A percentile compares a stretch with the other conserved stretches of the same genome.
Evolutionary conservation across 2,888 invertebrate genomes (phyloP).

Genomic region (Glaucopsyche alexis): DNA sequence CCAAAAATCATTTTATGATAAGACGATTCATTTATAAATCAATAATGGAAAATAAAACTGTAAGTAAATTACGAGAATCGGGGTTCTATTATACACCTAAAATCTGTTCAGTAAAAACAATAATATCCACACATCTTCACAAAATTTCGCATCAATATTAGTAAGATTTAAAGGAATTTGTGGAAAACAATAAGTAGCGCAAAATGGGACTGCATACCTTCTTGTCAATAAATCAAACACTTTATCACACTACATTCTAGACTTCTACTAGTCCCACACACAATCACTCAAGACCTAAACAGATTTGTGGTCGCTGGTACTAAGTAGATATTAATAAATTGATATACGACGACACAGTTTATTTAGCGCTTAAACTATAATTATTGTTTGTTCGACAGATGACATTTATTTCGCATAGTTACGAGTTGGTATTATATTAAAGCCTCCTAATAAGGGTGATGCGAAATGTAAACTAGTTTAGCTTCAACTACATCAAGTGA

Average conservation of each 20-base stretch:
- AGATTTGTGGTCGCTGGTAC: constrained; percentile 4
- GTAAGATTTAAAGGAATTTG: background rate
- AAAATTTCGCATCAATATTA: too few species aligned
- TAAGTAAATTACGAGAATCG: too few species aligned
- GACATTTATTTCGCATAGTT: constrained; percentile 4
- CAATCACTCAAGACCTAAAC: background rate
- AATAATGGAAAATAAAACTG: too few species aligned
- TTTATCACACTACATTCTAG: constrained; percentile 16
- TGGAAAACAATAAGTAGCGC: background rate
- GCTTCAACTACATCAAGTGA: background rate
- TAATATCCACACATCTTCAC: too few species aligned
- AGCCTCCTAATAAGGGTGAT: background rate
- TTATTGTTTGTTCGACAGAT: constrained; percentile 10
- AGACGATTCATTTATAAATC: too few species aligned
- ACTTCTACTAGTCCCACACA: constrained; percentile 2
- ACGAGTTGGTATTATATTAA: background rate
- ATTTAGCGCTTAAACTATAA: background rate
- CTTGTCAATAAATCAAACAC: constrained; percentile 16
- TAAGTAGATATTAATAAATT: background rate
- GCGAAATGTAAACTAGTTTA: background rate
- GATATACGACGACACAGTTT: background rate
- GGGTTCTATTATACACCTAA: too few species aligned
- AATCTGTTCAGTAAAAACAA: too few species aligned
- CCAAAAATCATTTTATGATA: too few species aligned
- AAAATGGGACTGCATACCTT: constrained; percentile 7